Evolutionary conservation across 2,888 invertebrate genomes (phyloP).

Genomic region (Trissonchulus latispiculum): DNA sequence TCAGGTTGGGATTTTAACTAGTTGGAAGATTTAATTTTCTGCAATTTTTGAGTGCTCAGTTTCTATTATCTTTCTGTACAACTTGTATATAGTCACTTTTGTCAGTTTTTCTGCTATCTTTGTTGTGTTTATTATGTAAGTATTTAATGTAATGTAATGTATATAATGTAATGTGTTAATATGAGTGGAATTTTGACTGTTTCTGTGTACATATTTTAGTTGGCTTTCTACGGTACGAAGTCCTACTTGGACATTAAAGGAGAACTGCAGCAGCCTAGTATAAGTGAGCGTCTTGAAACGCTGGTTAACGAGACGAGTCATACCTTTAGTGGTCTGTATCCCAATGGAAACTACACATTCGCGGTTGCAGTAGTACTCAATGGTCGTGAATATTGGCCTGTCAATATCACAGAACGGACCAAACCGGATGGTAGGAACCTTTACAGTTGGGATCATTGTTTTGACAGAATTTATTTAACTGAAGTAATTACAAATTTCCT

Average conservation of each 20-base stretch:
- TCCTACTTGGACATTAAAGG: background rate
- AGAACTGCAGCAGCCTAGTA: slow-evolving; percentile 3
- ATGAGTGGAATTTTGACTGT: background rate
- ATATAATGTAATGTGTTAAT: no score
- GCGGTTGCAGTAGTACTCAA: background rate
- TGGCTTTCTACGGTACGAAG: slow-evolving; percentile 8
- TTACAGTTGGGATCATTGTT: background rate
- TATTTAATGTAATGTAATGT: no score
- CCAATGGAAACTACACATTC: slow-evolving; percentile 22
- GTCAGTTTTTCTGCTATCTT: no score
- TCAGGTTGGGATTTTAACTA: no score
- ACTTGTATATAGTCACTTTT: no score
- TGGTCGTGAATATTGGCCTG: slow-evolving; percentile 8
- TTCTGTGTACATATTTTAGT: background rate
- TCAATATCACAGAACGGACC: slow-evolving; percentile 8
- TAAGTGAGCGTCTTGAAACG: background rate
- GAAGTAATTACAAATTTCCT: no score
- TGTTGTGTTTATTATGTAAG: no score
- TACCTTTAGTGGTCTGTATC: slow-evolving; percentile 13
- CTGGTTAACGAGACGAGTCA: background rate
- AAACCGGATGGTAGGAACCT: background rate
- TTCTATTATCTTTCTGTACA: no score
- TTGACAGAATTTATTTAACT: no score
- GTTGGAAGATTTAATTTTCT: no score
- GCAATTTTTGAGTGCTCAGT: no score